Conservation (phyloP, 2,888 invertebrate genomes). For the Microplitis deprimator region DNA sequence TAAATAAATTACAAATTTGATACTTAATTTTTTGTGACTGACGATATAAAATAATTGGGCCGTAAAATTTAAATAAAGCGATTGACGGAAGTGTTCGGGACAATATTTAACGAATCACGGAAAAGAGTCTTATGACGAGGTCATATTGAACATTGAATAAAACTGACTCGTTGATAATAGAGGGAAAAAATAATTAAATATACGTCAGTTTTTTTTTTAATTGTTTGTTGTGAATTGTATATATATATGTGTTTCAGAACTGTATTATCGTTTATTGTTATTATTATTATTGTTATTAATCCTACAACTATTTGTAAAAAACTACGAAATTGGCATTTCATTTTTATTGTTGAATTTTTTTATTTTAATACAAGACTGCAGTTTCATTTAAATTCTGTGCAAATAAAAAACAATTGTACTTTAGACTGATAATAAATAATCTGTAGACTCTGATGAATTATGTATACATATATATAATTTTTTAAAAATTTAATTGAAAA, state of each 20-base stretch:
- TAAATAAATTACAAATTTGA: too few relatives aligned
- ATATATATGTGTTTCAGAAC: slow-evolving; percentile 4
- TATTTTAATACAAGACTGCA: slow-evolving; percentile 16
- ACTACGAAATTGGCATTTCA: background rate
- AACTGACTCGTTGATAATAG: too few relatives aligned
- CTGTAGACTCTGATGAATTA: background rate
- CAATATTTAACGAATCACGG: too few relatives aligned
- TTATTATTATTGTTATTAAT: too few relatives aligned
- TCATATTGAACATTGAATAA: too few relatives aligned
- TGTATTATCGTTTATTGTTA: background rate
- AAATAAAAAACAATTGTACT: slow-evolving; percentile 27
- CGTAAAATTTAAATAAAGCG: too few relatives aligned
- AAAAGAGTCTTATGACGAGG: too few relatives aligned
- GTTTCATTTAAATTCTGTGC: slow-evolving; percentile 10
- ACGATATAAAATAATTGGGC: too few relatives aligned
- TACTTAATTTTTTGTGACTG: too few relatives aligned
- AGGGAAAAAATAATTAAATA: background rate
- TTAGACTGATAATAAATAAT: background rate
- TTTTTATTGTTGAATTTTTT: slow-evolving; percentile 7
- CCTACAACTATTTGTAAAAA: background rate
- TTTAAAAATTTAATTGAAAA: too few relatives aligned
- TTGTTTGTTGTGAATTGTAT: background rate
- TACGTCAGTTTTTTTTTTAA: background rate
- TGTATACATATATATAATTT: too few relatives aligned
- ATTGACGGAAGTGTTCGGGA: too few relatives aligned